phyloP scores from a whole-genome alignment of 2,797 vertebrate species.

The Calcarius lapponicus region DNA sequence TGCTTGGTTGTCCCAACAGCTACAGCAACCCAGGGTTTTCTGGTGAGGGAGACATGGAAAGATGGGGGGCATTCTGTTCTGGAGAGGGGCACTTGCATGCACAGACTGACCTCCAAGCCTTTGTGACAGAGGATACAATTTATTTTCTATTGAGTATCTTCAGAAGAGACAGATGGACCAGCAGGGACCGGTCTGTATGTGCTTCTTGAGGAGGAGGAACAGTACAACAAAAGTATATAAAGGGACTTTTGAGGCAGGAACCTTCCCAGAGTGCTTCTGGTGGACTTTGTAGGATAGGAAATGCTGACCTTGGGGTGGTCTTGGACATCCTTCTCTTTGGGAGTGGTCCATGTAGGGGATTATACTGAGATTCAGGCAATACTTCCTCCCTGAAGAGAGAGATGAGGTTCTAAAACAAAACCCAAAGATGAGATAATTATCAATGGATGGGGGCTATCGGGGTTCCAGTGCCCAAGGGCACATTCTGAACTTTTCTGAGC shows the following conservation, averaged over 20 bases:
- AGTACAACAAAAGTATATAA: neutral
- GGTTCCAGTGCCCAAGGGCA: neutral
- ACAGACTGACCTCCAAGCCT: neutral
- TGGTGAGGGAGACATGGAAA: neutral
- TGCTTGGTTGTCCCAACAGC: neutral
- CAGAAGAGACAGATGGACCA: neutral
- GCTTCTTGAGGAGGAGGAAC: neutral
- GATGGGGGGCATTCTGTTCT: neutral
- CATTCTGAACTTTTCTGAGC: neutral
- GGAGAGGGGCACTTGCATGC: neutral
- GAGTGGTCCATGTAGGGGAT: neutral
- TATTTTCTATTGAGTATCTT: neutral
- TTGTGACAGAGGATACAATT: neutral
- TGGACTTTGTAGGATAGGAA: neutral
- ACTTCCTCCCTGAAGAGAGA: neutral
- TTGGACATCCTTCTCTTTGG: neutral
- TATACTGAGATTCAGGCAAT: neutral
- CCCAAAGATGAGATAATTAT: neutral
- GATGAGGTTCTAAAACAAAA: neutral
- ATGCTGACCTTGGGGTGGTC: neutral
- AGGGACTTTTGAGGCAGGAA: neutral
- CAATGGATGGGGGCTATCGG: too few species aligned
- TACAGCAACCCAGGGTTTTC: neutral
- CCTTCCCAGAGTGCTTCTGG: neutral
- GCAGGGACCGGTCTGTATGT: neutral